phyloP scores from a whole-genome alignment of 2,888 invertebrate genomes.

The Ectemnius lituratus region DNA sequence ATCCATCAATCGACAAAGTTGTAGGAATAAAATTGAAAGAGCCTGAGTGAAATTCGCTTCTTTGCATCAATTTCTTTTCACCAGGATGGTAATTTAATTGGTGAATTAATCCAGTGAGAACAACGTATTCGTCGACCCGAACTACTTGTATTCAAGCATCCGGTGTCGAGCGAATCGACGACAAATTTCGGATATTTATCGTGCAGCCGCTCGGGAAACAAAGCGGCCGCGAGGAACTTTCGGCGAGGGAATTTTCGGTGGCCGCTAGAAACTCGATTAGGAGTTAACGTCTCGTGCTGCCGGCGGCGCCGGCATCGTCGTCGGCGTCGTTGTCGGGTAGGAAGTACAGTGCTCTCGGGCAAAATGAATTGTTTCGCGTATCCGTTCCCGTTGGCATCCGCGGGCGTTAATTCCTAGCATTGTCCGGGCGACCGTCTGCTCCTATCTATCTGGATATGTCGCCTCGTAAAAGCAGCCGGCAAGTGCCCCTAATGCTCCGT shows the following conservation, averaged over 20 bases:
- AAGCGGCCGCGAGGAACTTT: background rate
- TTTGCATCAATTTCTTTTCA: too few species aligned
- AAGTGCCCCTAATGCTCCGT: conserved; percentile 71
- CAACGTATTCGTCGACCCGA: too few species aligned
- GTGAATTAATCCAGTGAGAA: too few species aligned
- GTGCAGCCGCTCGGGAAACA: background rate
- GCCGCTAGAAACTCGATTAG: conserved; percentile 1
- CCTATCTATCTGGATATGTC: conserved; percentile 53
- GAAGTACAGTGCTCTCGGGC: background rate
- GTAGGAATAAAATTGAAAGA: too few species aligned
- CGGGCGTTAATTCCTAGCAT: conserved; percentile 61
- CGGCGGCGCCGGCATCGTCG: too few species aligned
- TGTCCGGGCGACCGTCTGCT: conserved; percentile 41
- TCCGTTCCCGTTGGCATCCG: background rate
- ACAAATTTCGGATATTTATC: conserved; percentile 4
- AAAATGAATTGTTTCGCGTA: background rate
- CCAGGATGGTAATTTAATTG: too few species aligned
- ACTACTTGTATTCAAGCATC: too few species aligned
- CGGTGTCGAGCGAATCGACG: too few species aligned
- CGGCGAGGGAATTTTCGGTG: background rate
- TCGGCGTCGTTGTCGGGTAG: background rate
- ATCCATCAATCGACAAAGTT: background rate
- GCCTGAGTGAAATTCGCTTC: too few species aligned
- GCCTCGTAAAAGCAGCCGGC: conserved; percentile 70
- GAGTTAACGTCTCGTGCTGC: background rate